Evolutionary conservation across 2,888 invertebrate genomes (phyloP), one percentile per base, ranked within the genome.

Genomic region (Rutpela maculata): DNA sequence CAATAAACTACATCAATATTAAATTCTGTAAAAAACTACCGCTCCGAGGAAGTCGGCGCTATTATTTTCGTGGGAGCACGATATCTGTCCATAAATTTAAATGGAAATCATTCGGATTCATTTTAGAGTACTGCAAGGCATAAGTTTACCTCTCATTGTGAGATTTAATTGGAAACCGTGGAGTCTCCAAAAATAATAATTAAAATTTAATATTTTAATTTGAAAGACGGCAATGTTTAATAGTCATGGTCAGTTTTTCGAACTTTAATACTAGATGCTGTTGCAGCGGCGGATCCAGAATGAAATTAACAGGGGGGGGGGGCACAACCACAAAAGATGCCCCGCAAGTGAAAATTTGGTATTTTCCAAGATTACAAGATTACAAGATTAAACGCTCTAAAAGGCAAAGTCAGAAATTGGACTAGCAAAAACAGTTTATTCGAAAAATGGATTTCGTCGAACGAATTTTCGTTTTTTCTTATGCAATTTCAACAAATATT

Each of bases 1-100:
- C 62, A 75, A 75, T 75, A 69, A 75, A n/a, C 26, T 22, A 17
- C 65, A 63, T 63, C 43, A 56, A 57, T n/a, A 65, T 65, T 26
- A 38, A 43, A 65, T 31, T 62, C 22, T n/a, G n/a, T 50, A 50
- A 50, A 50, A 50, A 50, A 50, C 50, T 50, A 50, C n/a, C n/a
- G 15, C n/a, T 15, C 50, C 7, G 15, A 15, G 50, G n/a, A 50
- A 12, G 12, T 15, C n/a, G n/a, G 15, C 5, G 50, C 15, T 50
- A n/a, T 50, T 50, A 50, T 50, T 50, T 50, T 50, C 1, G 43
- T 43, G 12, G 43, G 12, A 43, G 4, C 43, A 43, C 43, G 43
- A 43, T 43, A 43, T 50, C n/a, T n/a, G n/a, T 2, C 12, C 50
- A n/a, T 50, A 43, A 50, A 50, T 50, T 50, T 50, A n/a, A 50